Conservation (phyloP, 2,113 vertebrate species). For the Poecilia latipinna region DNA sequence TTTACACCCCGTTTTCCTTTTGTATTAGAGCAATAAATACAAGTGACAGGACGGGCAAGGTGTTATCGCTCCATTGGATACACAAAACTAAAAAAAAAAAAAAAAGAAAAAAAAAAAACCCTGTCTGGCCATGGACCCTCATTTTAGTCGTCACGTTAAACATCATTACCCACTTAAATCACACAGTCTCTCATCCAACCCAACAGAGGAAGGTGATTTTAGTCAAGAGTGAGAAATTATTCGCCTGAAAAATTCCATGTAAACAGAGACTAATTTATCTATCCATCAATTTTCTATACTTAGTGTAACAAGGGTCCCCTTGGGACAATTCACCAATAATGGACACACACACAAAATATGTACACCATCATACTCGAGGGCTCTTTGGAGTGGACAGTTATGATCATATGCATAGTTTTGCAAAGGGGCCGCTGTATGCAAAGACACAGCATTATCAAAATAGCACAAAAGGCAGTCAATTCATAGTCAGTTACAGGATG, state of each 20-base stretch:
- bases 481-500: neutral
- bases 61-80: constrained; percentile 19
- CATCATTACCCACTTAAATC: constrained; percentile 70
- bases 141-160: constrained; percentile 50
- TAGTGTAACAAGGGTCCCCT: neutral
- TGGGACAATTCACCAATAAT: neutral
- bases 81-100: constrained; percentile 47
- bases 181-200: constrained; percentile 59
- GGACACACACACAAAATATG: neutral
- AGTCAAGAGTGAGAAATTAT: neutral
- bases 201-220: constrained; percentile 32
- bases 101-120: constrained; percentile 9
- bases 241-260: too few species aligned
- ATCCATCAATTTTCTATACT: neutral
- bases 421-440: neutral
- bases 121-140: constrained; percentile 44
- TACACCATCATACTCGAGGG: neutral
- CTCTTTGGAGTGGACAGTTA: neutral
- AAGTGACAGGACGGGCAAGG: constrained; percentile 60
- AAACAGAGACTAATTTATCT: neutral
- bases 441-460: neutral
- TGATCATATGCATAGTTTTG: neutral
- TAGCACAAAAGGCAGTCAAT: neutral
- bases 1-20: constrained; percentile 57
- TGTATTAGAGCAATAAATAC: constrained; percentile 57